Base-by-base conservation (phyloP, 1,140 invertebrate species). In the Drosophila quadrilineata region DNA sequence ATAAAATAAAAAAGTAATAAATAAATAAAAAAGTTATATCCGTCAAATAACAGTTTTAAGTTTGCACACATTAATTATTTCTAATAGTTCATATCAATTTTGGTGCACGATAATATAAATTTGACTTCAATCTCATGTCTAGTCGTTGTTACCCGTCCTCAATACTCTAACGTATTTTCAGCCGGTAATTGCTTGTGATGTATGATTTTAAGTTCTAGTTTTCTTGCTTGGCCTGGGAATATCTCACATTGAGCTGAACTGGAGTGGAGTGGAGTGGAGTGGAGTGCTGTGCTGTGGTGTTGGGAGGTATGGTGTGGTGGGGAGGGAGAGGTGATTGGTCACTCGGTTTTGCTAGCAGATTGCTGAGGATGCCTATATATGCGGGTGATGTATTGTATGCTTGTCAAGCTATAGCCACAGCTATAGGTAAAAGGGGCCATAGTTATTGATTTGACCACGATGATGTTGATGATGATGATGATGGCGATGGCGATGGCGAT, bases 131-230 rank as follows among this genome's bases (percentile, higher is more conserved):
- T n/a, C n/a, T n/a, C n/a, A n/a, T n/a, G n/a, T n/a, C n/a, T 36
- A 43, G 63, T 52, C 56, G 48, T 33, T 65, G 71, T 60, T 65
- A 49, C 48, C 50, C 71, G 65, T 57, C 70, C 79, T 85, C 52
- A n/a, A n/a, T n/a, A 84, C 65, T 71, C 74, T 68, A 67, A 71
- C 59, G 79, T 74, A 85, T 85, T 85, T 85, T 85, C n/a, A 85
- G 79, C 63, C 79, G 66, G 79, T 85, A 85, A 85, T 85, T 85
- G 79, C 79, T 85, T 85, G 79, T 85, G 79, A 85, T 85, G 79
- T 85, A 85, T 85, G 79, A 85, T 85, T 85, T 85, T 79, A 74
- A 85, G 79, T 85, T 85, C 79, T 85, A 85, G 79, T 85, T 85
- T 85, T 62, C 62, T 84, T 43, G 60, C 53, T 41, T 63, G 63